A percentile compares a stretch with the other conserved stretches of the same genome.
phyloP scores from a whole-genome alignment of 2,113 vertebrate species.

The Tupaia chinensis region DNA sequence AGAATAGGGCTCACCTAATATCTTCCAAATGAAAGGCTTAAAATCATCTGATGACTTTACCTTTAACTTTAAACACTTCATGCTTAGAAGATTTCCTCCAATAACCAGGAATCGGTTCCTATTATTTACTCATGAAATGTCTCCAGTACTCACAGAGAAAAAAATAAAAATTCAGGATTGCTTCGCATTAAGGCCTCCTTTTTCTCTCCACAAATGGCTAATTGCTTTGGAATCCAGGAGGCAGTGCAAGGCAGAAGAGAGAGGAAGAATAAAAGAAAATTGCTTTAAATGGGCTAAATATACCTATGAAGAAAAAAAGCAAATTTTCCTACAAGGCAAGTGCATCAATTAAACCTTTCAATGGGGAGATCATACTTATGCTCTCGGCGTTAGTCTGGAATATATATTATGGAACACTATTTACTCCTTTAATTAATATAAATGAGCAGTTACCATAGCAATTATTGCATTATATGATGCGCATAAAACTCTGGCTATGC shows the following conservation, averaged over 20 bases:
- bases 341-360: conserved; percentile 82
- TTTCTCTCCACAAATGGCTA: conserved; percentile 72
- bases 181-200: conserved; percentile 55
- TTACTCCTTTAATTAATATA: conserved; percentile 83
- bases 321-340: conserved; percentile 73
- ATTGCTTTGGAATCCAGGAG: conserved; percentile 82
- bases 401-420: conserved; percentile 75
- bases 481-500: conserved; percentile 80
- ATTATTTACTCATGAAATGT: conserved; percentile 71
- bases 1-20: background rate
- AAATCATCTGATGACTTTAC: conserved; percentile 7
- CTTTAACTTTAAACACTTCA: conserved; percentile 17
- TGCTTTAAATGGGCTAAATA: conserved; percentile 80
- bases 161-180: conserved; percentile 55
- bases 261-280: conserved; percentile 73
- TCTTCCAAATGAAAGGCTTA: conserved; percentile 37
- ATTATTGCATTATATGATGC: conserved; percentile 85
- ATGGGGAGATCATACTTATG: conserved; percentile 71
- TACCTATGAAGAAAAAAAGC: conserved; percentile 54
- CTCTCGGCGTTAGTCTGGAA: conserved; percentile 61
- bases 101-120: background rate
- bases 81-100: conserved; percentile 4
- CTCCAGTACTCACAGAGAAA: conserved; percentile 71
- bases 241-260: conserved; percentile 74
- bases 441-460: conserved; percentile 82